Evolutionary conservation across 2,113 vertebrate genomes (phyloP).

Genomic region (Bungarus multicinctus): DNA sequence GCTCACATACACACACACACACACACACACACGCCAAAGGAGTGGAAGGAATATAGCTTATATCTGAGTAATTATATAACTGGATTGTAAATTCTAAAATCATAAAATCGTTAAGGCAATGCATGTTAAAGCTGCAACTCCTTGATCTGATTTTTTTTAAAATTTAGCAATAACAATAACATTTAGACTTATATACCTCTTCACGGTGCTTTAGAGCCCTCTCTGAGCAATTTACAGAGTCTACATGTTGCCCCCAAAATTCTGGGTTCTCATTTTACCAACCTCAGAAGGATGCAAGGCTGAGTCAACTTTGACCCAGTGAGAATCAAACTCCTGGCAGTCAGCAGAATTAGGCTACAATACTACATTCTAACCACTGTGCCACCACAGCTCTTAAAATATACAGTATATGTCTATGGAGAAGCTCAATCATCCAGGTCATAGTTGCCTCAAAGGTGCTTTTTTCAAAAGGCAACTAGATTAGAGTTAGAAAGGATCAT

Average conservation of each 20-base stretch:
- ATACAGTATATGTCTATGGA: background rate
- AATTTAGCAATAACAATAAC: background rate
- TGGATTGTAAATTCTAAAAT: background rate
- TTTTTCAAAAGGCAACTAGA: background rate
- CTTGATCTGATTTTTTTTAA: too few species aligned
- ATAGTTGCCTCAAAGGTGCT: background rate
- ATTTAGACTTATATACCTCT: background rate
- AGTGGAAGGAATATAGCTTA: background rate
- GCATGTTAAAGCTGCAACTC: too few species aligned
- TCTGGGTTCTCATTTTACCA: background rate
- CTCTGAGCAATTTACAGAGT: background rate
- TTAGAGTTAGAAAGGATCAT: background rate
- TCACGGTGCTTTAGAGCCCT: background rate
- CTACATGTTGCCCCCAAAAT: background rate
- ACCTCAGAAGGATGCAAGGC: background rate
- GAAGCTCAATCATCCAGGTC: background rate
- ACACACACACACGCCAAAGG: background rate
- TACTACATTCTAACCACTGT: background rate
- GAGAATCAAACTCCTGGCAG: background rate
- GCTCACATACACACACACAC: background rate
- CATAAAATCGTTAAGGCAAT: too few species aligned
- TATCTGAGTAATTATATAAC: background rate
- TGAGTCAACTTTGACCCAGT: background rate
- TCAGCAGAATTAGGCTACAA: background rate
- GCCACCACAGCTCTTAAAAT: background rate